A percentile compares a stretch with the other conserved stretches of the same genome.
Conservation (phyloP, 2,113 vertebrate genomes). For the Amphiprion percula region DNA sequence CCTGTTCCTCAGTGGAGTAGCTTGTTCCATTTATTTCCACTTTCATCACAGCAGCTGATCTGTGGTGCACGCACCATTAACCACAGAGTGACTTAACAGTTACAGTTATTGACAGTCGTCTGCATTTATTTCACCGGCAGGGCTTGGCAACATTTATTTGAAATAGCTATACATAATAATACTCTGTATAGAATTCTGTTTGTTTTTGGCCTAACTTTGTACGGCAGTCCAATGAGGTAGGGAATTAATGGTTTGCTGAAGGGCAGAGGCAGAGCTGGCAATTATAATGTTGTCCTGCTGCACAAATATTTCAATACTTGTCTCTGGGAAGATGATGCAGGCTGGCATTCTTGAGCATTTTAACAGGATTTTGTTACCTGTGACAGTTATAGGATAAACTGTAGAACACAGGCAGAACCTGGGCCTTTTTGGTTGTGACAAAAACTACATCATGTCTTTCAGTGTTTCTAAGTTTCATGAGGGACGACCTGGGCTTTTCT, state of each 20-base stretch:
- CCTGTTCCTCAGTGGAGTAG: slow-evolving; percentile 59
- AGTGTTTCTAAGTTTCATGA: background rate
- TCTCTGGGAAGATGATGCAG: background rate
- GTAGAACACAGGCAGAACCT: no score
- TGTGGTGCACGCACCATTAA: background rate
- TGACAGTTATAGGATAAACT: background rate
- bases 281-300: no score
- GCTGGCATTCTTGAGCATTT: background rate
- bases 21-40: slow-evolving; percentile 50
- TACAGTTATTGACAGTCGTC: background rate
- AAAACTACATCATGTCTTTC: no score
- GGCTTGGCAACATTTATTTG: background rate
- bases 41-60: slow-evolving; percentile 58
- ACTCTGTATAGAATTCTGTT: background rate
- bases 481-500: slow-evolving; percentile 10
- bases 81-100: background rate
- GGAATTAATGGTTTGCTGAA: slow-evolving; percentile 1
- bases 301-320: background rate
- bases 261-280: slow-evolving; percentile 9
- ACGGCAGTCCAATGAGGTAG: background rate
- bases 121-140: background rate
- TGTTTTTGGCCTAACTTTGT: background rate
- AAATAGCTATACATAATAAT: background rate
- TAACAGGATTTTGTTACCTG: background rate
- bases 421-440: no score